These are phyloP conservation scores for Rhinoderma darwinii DNA, from an alignment of 2,113 vertebrate species.

Conservation along the genomic window DNA sequence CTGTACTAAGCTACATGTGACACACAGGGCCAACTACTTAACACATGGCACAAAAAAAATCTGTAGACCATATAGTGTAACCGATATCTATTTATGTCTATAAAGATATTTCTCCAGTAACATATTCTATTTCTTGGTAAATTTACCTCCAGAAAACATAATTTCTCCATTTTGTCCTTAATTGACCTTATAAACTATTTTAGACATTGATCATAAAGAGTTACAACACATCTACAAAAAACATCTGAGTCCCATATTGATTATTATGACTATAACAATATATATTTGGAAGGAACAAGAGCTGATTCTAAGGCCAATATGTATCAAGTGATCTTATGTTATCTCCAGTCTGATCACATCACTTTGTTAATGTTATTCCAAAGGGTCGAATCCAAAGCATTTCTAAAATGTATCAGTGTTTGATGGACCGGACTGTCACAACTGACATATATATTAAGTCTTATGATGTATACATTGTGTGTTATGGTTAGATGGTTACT, in stretches of 20 bases:
- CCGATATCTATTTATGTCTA: not conserved
- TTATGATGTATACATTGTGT: not conserved
- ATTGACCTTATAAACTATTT: not conserved
- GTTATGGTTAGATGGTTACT: not conserved
- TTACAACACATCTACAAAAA: not conserved
- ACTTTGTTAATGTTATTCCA: constrained; percentile 23
- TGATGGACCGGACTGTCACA: too few relatives aligned
- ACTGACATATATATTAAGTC: too few relatives aligned
- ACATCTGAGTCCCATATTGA: constrained; percentile 19
- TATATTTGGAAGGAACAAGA: constrained; percentile 23
- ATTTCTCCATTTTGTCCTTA: not conserved
- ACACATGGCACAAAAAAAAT: too few relatives aligned
- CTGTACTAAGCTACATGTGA: too few relatives aligned
- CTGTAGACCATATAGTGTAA: too few relatives aligned
- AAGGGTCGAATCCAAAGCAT: not conserved
- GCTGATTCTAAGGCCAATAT: not conserved
- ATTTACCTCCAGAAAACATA: not conserved
- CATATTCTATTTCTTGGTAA: not conserved
- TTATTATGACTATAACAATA: constrained; percentile 26
- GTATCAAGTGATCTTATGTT: constrained; percentile 35
- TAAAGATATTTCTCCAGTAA: not conserved
- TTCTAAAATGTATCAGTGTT: not conserved
- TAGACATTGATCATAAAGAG: not conserved
- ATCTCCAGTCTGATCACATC: constrained; percentile 15
- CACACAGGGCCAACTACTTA: too few relatives aligned